These are phyloP conservation scores for Cotesia congregata DNA, from an alignment of 2,888 invertebrate species.

Conservation along the genomic window DNA sequence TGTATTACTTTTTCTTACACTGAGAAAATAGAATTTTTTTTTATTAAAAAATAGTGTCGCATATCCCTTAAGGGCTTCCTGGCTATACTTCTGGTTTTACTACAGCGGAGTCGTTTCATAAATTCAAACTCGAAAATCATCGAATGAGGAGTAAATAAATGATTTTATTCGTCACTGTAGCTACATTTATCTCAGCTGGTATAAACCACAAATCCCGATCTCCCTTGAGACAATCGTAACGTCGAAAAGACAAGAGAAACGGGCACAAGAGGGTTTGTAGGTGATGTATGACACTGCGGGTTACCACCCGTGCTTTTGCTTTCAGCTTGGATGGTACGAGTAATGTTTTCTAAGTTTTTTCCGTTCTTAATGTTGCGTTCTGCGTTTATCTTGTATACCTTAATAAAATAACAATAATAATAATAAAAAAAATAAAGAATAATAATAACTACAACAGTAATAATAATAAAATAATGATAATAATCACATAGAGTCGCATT, in stretches of 20 bases:
- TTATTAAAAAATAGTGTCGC: too few species aligned
- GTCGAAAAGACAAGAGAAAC: constrained; percentile 17
- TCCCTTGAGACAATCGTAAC: constrained; percentile 29
- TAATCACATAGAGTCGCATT: constrained; percentile 45
- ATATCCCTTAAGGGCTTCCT: too few species aligned
- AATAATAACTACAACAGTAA: constrained; percentile 35
- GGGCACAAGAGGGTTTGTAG: constrained; percentile 32
- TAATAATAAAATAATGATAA: constrained; percentile 28
- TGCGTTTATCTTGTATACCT: constrained; percentile 18
- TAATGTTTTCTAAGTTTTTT: constrained; percentile 20
- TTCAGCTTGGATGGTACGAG: not conserved
- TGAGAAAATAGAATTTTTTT: too few species aligned
- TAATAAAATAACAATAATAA: constrained; percentile 38
- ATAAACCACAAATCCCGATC: constrained; percentile 32
- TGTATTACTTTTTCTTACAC: too few species aligned
- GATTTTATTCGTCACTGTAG: constrained; percentile 25
- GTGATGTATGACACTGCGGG: constrained; percentile 37
- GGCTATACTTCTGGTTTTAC: too few species aligned
- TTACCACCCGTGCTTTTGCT: constrained; percentile 23
- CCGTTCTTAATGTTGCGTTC: constrained; percentile 33
- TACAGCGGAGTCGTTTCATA: not conserved
- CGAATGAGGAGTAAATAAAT: constrained; percentile 15
- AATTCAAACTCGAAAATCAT: not conserved
- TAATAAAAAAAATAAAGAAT: constrained; percentile 25
- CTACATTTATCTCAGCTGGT: constrained; percentile 20